Conservation (phyloP, 1,140 invertebrate species). For the Drosophila baimaii region DNA sequence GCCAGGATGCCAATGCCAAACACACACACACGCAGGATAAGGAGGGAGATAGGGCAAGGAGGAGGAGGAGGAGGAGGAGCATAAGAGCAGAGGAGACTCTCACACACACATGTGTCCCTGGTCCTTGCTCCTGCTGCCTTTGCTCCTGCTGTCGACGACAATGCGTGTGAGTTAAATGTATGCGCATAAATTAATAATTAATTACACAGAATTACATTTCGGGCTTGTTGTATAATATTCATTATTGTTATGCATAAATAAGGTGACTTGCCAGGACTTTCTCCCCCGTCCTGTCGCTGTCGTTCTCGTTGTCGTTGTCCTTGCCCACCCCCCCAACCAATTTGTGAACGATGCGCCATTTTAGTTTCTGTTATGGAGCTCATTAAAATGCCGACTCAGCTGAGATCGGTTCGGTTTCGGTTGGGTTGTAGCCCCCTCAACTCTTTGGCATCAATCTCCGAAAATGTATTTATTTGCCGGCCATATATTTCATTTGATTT, state of each 20-base stretch:
- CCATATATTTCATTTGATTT: constrained; percentile 81
- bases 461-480: constrained; percentile 66
- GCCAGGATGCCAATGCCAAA: constrained; percentile 77
- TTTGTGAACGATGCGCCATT: constrained; percentile 68
- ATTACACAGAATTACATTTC: constrained; percentile 84
- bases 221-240: constrained; percentile 84
- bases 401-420: constrained; percentile 5
- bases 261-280: constrained; percentile 66
- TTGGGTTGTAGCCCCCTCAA: constrained; percentile 17
- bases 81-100: constrained; percentile 5
- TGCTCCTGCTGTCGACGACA: constrained; percentile 69
- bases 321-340: constrained; percentile 37
- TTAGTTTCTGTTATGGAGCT: constrained; percentile 69
- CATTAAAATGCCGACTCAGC: constrained; percentile 72
- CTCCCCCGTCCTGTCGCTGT: background rate
- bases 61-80: background rate
- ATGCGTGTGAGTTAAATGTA: constrained; percentile 84
- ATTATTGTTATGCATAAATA: constrained; percentile 84
- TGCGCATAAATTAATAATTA: constrained; percentile 84
- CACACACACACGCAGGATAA: constrained; percentile 40
- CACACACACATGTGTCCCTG: constrained; percentile 31
- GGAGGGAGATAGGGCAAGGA: background rate
- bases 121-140: constrained; percentile 19
- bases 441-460: constrained; percentile 64
- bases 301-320: background rate